Percentiles rank a stretch among this genome's conserved stretches.
phyloP scores from a whole-genome alignment of 2,888 invertebrate genomes.

The Dicranocentrus wangi region DNA sequence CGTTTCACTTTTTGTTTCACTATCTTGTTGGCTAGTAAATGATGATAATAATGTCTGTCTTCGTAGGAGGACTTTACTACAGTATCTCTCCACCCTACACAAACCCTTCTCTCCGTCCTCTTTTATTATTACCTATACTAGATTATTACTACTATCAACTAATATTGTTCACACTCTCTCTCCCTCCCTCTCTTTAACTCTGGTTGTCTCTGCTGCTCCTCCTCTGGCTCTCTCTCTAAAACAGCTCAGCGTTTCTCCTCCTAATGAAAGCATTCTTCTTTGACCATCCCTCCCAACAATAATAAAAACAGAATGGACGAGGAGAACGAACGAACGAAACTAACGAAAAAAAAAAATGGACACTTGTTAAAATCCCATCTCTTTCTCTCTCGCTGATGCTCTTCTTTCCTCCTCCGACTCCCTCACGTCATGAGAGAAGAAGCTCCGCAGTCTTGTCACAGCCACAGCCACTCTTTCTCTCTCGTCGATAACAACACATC shows the following conservation, averaged over 20 bases:
- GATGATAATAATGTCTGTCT: no score
- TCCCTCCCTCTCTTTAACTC: no score
- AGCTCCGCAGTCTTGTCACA: constrained; percentile 24
- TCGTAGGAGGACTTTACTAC: no score
- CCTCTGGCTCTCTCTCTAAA: no score
- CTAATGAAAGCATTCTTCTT: constrained; percentile 32
- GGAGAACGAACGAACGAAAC: no score
- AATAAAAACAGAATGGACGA: constrained; percentile 4
- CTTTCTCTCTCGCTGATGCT: no score
- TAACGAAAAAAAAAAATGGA: constrained; percentile 9
- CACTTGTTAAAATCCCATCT: constrained; percentile 42
- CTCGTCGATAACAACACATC: constrained; percentile 9
- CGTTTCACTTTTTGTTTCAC: constrained; percentile 20
- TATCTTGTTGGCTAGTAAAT: no score
- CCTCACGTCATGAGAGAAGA: constrained; percentile 17
- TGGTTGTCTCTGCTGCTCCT: no score
- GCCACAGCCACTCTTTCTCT: neutral
- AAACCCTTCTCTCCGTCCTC: neutral
- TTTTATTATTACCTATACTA: neutral
- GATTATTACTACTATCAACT: neutral
- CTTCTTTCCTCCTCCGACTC: constrained; percentile 25
- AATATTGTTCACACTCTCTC: neutral
- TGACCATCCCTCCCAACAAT: constrained; percentile 28
- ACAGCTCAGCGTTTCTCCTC: no score
- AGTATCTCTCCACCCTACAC: neutral